Conservation (phyloP, 2,113 vertebrate genomes). For the Oreochromis tanganicae region DNA sequence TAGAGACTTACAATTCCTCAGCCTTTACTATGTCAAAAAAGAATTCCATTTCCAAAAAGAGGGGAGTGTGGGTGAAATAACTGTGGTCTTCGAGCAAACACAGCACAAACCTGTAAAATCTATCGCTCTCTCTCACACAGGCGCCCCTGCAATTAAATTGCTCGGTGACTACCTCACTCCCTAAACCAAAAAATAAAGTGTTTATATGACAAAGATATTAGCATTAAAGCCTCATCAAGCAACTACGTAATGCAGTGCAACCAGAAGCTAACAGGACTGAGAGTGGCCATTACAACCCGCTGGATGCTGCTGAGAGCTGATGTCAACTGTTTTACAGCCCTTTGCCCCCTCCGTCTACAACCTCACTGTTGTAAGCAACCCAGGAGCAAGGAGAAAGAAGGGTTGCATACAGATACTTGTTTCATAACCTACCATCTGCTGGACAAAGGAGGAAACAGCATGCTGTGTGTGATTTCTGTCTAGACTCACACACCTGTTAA, state of each 20-base stretch:
- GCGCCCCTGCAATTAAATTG: slow-evolving; percentile 45
- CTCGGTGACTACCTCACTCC: slow-evolving; percentile 49
- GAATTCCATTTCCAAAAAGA: background rate
- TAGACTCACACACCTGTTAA: background rate
- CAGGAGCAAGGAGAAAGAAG: background rate
- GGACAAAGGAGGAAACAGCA: slow-evolving; percentile 30
- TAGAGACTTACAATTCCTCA: background rate
- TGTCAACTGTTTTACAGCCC: slow-evolving; percentile 62
- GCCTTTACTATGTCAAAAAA: background rate
- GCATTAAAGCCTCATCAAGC: slow-evolving; percentile 56
- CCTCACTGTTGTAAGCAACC: slow-evolving; percentile 38
- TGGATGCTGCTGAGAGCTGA: slow-evolving; percentile 57
- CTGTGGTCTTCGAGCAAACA: background rate
- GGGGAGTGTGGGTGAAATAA: background rate
- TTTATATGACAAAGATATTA: slow-evolving; percentile 67
- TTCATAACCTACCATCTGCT: slow-evolving; percentile 65
- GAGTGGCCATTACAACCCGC: slow-evolving; percentile 55
- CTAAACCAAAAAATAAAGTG: slow-evolving; percentile 31
- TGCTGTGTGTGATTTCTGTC: background rate
- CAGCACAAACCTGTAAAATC: slow-evolving; percentile 21
- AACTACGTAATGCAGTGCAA: slow-evolving; percentile 47
- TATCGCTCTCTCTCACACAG: background rate
- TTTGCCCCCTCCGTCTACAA: slow-evolving; percentile 3
- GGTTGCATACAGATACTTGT: background rate
- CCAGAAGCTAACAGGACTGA: slow-evolving; percentile 44